Evolutionary conservation across 2,888 invertebrate genomes (phyloP).

Genomic region (Amblyjoppa fuscipennis): DNA sequence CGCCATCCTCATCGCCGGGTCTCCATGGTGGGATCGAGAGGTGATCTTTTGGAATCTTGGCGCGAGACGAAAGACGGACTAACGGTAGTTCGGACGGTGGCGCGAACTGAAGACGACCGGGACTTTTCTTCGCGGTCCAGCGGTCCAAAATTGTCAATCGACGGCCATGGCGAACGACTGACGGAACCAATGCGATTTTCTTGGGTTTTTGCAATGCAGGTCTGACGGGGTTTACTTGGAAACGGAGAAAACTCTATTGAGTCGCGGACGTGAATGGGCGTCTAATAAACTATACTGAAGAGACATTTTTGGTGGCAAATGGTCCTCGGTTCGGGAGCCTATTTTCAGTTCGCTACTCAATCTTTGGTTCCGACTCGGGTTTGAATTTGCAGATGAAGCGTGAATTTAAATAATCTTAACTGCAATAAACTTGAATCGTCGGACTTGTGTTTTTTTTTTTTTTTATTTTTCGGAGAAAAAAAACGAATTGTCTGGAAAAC

Average conservation of each 20-base stretch:
- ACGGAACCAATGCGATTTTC: conserved; percentile 26
- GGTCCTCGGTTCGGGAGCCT: neutral
- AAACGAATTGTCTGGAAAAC: too few relatives aligned
- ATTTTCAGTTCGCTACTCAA: neutral
- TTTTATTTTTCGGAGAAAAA: too few relatives aligned
- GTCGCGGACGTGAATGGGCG: conserved; percentile 29
- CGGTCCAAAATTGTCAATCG: conserved; percentile 26
- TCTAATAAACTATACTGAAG: conserved; percentile 34
- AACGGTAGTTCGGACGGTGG: neutral
- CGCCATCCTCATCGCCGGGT: neutral
- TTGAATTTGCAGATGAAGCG: neutral
- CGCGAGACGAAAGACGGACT: conserved; percentile 36
- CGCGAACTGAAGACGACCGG: neutral
- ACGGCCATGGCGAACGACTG: conserved; percentile 10
- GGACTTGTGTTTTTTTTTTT: too few relatives aligned
- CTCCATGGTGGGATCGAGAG: neutral
- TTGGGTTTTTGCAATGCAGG: conserved; percentile 2
- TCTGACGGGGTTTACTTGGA: conserved; percentile 7
- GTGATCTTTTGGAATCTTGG: conserved; percentile 1
- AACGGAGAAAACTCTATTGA: conserved; percentile 13
- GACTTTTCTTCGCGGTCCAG: conserved; percentile 35
- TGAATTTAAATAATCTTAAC: too few relatives aligned
- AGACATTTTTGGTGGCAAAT: neutral
- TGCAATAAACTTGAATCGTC: too few relatives aligned
- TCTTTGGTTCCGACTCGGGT: neutral